phyloP scores from a whole-genome alignment of 2,113 vertebrate genomes.

The Dendropsophus ebraccatus region DNA sequence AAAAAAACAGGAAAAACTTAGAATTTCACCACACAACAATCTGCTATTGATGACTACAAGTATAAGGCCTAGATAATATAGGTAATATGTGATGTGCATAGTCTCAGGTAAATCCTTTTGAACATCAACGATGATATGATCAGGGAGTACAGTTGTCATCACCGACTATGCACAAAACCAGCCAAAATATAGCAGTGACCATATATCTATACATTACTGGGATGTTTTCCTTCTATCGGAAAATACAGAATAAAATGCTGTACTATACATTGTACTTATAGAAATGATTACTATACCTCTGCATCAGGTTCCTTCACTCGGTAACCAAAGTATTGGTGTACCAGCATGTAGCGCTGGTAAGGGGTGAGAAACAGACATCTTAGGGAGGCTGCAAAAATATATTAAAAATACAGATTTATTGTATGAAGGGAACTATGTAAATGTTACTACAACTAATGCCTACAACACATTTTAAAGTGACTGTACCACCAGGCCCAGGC shows the following conservation, averaged over 20 bases:
- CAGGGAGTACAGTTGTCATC: constrained; percentile 31
- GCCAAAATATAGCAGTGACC: no score
- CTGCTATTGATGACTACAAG: no score
- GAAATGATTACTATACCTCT: neutral
- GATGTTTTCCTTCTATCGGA: no score
- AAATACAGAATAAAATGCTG: no score
- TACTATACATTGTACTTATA: neutral
- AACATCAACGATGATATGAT: constrained; percentile 1
- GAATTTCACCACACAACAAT: no score
- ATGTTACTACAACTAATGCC: no score
- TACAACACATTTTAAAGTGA: no score
- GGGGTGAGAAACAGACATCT: neutral
- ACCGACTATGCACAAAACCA: constrained; percentile 21
- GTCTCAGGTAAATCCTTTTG: constrained; percentile 47
- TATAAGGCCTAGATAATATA: no score
- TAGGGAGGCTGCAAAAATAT: neutral
- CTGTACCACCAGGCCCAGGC: no score
- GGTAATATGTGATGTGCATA: neutral
- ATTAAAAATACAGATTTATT: neutral
- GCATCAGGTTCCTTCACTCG: neutral
- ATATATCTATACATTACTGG: no score
- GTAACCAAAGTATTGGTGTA: neutral
- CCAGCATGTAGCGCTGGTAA: neutral
- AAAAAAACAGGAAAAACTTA: no score
- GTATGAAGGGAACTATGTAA: neutral